These are phyloP conservation scores for Columba janthina DNA, from an alignment of 2,113 vertebrate species.

Conservation along the genomic window DNA sequence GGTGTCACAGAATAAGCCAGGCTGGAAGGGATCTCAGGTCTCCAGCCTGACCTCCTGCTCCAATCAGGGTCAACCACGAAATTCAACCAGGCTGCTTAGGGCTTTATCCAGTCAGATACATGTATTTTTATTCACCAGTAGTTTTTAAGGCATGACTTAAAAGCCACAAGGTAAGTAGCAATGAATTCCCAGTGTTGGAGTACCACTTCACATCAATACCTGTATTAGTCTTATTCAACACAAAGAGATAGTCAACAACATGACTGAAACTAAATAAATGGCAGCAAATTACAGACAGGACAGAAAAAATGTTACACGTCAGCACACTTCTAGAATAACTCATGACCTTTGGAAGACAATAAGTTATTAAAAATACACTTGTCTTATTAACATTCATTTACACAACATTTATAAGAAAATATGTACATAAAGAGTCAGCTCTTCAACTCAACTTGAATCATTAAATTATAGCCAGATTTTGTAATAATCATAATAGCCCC, in stretches of 20 bases:
- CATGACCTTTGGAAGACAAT: background rate
- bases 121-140: background rate
- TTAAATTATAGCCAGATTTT: background rate
- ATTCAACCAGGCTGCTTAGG: background rate
- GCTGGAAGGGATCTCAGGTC: background rate
- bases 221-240: fast-evolving
- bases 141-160: background rate
- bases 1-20: background rate
- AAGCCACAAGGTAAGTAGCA: background rate
- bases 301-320: background rate
- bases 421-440: background rate
- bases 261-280: background rate
- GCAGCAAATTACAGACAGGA: background rate
- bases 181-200: fast-evolving
- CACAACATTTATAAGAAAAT: background rate
- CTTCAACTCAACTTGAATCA: background rate
- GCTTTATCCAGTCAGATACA: background rate
- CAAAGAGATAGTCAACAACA: background rate
- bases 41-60: background rate
- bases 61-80: background rate
- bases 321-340: background rate
- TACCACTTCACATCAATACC: fast-evolving
- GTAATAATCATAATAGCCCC: background rate
- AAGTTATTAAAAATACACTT: background rate
- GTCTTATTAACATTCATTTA: background rate